Base-by-base conservation (phyloP, 2,888 invertebrate genomes). In the Spisula solida region DNA sequence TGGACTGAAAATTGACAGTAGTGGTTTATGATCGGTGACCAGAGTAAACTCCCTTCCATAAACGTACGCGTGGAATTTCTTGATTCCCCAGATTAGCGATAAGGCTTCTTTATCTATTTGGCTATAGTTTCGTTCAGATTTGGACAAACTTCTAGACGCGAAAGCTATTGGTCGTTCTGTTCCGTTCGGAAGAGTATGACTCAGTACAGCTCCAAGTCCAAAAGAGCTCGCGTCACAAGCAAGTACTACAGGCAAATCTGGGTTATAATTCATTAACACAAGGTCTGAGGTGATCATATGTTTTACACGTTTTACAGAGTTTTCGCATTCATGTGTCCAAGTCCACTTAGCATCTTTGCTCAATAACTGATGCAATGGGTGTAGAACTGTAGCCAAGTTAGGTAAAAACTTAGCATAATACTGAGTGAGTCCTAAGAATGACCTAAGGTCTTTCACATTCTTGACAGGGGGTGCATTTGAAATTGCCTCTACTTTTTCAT, bases 1-100 rank as follows among this genome's bases (percentile, higher is more conserved):
- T 1, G 91, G 91, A 66, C 87, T 92, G 31, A 94, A 89, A n/a
- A 94, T 92, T 6, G 87, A 85, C 34, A 89, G 18, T 12, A 93
- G 78, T 55, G 92, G 91, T 48, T 90, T 81, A 80, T 93, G 92
- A 85, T 93, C 92, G 5, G 92, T 92, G 16, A 89, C 18, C 47
- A 93, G 81, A 14, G 95, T 96, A 89, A 97, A 97, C 20, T 94
- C 90, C 18, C 95, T 91, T 4, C 96, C 97, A 85, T 92, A 96
- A 0, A 97, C 82, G 90, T 96, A 97, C 34, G 95, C 93, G 82
- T 96, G 95, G 92, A 97, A 97, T 90, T 96, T 96, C 60, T 94
- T 94, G 0, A 96, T 94, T 10, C 96, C 16, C 95, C 96, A 91
- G 93, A 97, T 94, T 14, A 97, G 89, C 20, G 95, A 75, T n/a